Conservation (phyloP, 2,888 invertebrate species). For the Pseudococcus viburni region DNA sequence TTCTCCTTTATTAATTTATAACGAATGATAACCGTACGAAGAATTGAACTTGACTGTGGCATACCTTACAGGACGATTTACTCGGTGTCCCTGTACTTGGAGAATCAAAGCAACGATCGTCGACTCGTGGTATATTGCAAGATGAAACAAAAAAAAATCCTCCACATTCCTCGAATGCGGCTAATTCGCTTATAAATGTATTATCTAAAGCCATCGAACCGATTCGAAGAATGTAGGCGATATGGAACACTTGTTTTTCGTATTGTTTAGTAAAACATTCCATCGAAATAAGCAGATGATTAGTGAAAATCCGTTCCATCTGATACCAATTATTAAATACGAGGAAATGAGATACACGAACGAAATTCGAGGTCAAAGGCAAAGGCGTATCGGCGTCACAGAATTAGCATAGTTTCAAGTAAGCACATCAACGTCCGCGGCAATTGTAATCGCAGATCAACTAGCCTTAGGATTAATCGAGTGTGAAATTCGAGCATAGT, state of each 20-base stretch:
- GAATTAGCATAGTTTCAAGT: conserved; percentile 62
- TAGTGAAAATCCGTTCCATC: conserved; percentile 56
- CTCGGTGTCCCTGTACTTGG: conserved; percentile 23
- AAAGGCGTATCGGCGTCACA: conserved; percentile 64
- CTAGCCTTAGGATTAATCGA: conserved; percentile 55
- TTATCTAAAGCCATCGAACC: conserved; percentile 31
- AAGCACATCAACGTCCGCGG: conserved; percentile 20
- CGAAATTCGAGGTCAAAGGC: conserved; percentile 63
- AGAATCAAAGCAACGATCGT: background rate
- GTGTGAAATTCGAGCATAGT: conserved; percentile 58
- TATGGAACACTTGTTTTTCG: background rate
- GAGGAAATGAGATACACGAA: conserved; percentile 59
- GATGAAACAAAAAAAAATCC: conserved; percentile 6
- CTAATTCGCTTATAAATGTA: conserved; percentile 7
- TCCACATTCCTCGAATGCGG: conserved; percentile 21
- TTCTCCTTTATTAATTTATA: background rate
- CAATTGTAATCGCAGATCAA: conserved; percentile 50
- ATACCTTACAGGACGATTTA: conserved; percentile 39
- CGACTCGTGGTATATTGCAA: background rate
- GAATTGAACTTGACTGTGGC: background rate
- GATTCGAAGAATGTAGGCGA: conserved; percentile 46
- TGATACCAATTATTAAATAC: conserved; percentile 22
- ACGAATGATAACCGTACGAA: background rate
- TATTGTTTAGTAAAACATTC: conserved; percentile 46
- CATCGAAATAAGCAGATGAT: conserved; percentile 9